phyloP scores from a whole-genome alignment of 2,888 invertebrate genomes.

The Vannuccia rotundouncinata region DNA sequence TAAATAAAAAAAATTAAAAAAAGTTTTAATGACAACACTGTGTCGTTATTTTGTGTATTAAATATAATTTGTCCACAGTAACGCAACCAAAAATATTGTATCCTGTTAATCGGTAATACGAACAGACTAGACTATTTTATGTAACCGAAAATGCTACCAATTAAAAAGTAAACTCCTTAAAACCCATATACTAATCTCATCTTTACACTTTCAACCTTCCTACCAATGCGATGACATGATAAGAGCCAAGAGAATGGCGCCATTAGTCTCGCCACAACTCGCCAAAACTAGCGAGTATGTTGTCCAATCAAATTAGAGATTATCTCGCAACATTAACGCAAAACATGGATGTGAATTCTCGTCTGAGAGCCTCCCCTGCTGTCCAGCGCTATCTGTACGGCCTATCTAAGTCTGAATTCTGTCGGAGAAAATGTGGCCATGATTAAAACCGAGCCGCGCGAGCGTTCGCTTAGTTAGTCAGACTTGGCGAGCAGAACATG shows the following conservation, averaged over 20 bases:
- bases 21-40: no score
- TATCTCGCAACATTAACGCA: background rate
- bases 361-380: background rate
- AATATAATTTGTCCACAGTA: no score
- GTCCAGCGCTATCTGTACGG: background rate
- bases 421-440: background rate
- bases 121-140: no score
- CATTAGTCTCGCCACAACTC: background rate
- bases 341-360: background rate
- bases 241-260: background rate
- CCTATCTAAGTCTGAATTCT: background rate
- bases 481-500: background rate
- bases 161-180: no score
- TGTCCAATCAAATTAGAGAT: background rate
- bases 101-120: no score
- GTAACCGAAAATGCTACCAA: no score
- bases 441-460: slow-evolving; percentile 9
- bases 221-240: background rate
- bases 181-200: no score
- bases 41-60: no score
- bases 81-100: no score
- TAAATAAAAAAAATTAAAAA: no score
- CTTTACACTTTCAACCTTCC: no score
- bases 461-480: background rate
- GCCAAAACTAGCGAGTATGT: background rate